Conservation (phyloP, 1,140 invertebrate genomes). For the Drosophila lacertosa region DNA sequence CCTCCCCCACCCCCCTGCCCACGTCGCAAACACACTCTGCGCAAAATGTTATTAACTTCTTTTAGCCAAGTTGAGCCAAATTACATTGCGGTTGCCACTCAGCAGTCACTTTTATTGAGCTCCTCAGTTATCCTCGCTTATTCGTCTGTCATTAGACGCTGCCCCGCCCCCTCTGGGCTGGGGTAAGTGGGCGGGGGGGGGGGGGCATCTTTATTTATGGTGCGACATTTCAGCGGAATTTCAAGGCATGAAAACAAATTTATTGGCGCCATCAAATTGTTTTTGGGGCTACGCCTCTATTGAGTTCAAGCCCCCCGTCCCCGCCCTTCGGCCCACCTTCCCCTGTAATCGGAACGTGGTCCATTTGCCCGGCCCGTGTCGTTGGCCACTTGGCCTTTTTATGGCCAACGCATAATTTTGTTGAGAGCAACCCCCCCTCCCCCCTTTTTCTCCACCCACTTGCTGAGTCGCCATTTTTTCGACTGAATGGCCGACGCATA, state of each 20-base stretch:
- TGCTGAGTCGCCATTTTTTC: conserved; percentile 29
- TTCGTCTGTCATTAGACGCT: conserved; percentile 19
- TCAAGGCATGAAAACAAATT: conserved; percentile 60
- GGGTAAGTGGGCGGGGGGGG: background rate
- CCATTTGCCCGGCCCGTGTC: conserved; percentile 30
- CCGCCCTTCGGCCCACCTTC: background rate
- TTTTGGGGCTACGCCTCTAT: conserved; percentile 37
- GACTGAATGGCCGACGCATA: conserved; percentile 47
- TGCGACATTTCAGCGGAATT: conserved; percentile 71
- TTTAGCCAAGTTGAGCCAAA: conserved; percentile 65
- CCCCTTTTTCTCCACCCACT: background rate
- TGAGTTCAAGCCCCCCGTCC: background rate
- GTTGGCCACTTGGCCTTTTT: conserved; percentile 63
- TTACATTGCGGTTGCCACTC: conserved; percentile 73
- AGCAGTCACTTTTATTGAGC: conserved; percentile 64
- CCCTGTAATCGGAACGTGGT: conserved; percentile 17
- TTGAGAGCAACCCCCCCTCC: conserved; percentile 51
- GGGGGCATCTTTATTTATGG: conserved; percentile 60
- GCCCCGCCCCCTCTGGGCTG: conserved; percentile 7
- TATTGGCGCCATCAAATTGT: conserved; percentile 67
- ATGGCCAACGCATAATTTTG: conserved; percentile 76
- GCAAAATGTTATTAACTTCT: conserved; percentile 78
- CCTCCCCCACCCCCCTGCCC: background rate
- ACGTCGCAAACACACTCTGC: conserved; percentile 19
- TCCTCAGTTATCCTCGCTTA: conserved; percentile 12